Percentiles rank a stretch among this genome's conserved stretches.
phyloP scores from a whole-genome alignment of 2,113 vertebrate genomes.

The Oreochromis tanganicae region DNA sequence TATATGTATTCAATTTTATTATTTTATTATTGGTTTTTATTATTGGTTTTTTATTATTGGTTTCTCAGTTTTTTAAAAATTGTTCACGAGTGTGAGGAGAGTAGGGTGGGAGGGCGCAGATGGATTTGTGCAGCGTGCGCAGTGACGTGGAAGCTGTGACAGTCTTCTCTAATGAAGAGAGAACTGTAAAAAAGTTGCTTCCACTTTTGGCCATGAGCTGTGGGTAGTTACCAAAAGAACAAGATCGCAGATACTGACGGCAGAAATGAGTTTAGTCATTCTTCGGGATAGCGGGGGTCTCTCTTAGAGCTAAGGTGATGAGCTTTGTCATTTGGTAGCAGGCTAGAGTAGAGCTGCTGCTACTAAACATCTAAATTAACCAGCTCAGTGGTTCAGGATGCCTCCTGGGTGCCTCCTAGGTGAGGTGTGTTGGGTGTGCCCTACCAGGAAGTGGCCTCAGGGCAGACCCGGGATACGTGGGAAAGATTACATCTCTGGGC shows the following conservation, averaged over 20 bases:
- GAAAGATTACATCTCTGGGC: neutral
- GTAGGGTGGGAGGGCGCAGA: neutral
- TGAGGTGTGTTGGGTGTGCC: neutral
- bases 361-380: neutral
- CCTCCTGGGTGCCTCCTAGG: neutral
- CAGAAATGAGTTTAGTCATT: neutral
- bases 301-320: neutral
- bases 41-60: neutral
- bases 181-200: neutral
- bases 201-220: neutral
- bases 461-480: neutral
- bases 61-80: neutral
- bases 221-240: neutral
- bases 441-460: neutral
- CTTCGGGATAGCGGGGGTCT: neutral
- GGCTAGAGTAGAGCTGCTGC: neutral
- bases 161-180: too few species aligned
- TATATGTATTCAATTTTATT: neutral
- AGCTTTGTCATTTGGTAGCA: neutral
- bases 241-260: neutral
- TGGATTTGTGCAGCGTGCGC: neutral
- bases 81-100: neutral
- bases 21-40: neutral
- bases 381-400: neutral
- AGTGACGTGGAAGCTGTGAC: neutral